Conservation (phyloP, 2,797 vertebrate genomes). For the Pseudochromis fuscus region DNA sequence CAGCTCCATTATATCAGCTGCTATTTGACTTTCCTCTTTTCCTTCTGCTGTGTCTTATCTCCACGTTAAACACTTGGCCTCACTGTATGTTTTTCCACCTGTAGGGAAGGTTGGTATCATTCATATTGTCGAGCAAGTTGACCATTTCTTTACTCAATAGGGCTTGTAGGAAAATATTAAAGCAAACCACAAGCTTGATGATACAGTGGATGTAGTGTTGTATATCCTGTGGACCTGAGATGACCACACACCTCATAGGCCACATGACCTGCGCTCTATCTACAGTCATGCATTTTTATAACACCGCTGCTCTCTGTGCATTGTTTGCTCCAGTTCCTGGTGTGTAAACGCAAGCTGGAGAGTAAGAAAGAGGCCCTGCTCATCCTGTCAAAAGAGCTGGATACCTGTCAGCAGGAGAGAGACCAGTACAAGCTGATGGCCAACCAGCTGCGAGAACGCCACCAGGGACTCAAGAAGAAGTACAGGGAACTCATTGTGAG, state of each 20-base stretch:
- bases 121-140: constrained; percentile 13
- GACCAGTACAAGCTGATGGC: constrained; percentile 99
- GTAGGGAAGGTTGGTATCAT: constrained; percentile 1
- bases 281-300: not conserved
- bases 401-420: constrained; percentile 95
- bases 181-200: too few relatives aligned
- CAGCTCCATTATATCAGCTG: constrained; percentile 21
- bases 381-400: constrained; percentile 97
- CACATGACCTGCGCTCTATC: not conserved
- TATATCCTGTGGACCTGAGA: too few relatives aligned
- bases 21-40: constrained; percentile 39
- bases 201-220: too few relatives aligned
- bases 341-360: constrained; percentile 96
- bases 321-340: constrained; percentile 77
- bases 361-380: constrained; percentile 97
- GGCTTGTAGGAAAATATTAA: too few relatives aligned
- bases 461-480: constrained; percentile 96
- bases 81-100: constrained; percentile 50
- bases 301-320: not conserved
- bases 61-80: constrained; percentile 26
- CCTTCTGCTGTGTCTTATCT: constrained; percentile 37
- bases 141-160: not conserved
- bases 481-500: constrained; percentile 94
- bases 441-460: constrained; percentile 94
- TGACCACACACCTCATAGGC: too few relatives aligned